Conservation (phyloP, 2,888 invertebrate genomes). For the Tribolium freemani region DNA sequence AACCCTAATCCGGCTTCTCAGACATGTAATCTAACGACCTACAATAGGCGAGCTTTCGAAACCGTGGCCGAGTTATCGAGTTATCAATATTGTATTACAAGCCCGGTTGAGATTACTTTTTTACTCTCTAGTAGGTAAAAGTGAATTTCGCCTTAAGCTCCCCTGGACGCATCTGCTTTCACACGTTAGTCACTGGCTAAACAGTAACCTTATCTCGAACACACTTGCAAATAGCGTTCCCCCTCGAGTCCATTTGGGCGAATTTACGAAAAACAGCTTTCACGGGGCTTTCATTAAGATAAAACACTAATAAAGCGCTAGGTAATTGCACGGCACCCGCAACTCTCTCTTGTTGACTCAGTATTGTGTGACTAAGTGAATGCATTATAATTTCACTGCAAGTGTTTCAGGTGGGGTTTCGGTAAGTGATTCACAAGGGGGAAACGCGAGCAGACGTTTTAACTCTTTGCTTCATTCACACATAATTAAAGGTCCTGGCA, state of each 20-base stretch:
- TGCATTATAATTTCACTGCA: slow-evolving; percentile 56
- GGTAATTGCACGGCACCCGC: slow-evolving; percentile 41
- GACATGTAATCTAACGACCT: slow-evolving; percentile 59
- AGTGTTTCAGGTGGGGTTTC: slow-evolving; percentile 55
- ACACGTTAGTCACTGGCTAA: slow-evolving; percentile 65
- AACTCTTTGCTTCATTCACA: slow-evolving; percentile 7
- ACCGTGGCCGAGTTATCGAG: slow-evolving; percentile 43
- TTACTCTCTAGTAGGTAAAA: slow-evolving; percentile 5
- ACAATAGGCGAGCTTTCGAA: slow-evolving; percentile 46
- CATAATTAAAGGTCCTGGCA: slow-evolving; percentile 24
- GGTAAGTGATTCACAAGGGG: slow-evolving; percentile 48
- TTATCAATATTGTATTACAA: slow-evolving; percentile 45
- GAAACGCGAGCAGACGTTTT: neutral
- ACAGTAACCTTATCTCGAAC: slow-evolving; percentile 65
- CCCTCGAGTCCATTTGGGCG: slow-evolving; percentile 14
- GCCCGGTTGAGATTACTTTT: slow-evolving; percentile 28
- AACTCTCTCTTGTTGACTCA: slow-evolving; percentile 34
- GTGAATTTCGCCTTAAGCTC: slow-evolving; percentile 6
- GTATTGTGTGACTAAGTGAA: slow-evolving; percentile 52
- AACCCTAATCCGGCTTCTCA: slow-evolving; percentile 62
- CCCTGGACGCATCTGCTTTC: slow-evolving; percentile 42
- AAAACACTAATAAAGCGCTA: slow-evolving; percentile 42
- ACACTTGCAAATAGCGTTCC: slow-evolving; percentile 60
- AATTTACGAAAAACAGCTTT: slow-evolving; percentile 36
- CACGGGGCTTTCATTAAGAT: slow-evolving; percentile 41